Evolutionary conservation across 35 echinoderm and acorn worm genomes (phyloP).

Genomic region (Hemicentrotus pulcherrimus): DNA sequence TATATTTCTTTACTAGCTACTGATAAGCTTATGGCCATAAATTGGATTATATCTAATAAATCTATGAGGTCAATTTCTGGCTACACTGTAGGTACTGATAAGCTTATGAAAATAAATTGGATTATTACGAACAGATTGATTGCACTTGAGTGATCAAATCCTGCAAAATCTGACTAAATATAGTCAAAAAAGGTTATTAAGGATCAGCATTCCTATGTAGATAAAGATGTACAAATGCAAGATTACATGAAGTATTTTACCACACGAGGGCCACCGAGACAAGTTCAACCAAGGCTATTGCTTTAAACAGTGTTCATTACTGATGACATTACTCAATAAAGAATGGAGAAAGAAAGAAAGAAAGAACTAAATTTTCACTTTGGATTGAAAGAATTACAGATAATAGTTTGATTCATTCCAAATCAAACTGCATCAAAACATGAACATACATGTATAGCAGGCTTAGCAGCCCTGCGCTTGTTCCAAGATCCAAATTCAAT

Average conservation of each 20-base stretch:
- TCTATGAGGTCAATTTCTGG: background rate
- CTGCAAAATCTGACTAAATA: background rate
- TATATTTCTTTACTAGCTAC: background rate
- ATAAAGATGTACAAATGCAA: background rate
- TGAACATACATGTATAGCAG: background rate
- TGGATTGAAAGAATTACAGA: background rate
- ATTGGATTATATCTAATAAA: background rate
- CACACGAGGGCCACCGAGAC: background rate
- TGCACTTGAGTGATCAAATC: background rate
- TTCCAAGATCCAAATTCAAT: background rate
- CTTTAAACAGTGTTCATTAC: no score
- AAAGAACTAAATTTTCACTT: background rate
- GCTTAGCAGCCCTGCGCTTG: no score
- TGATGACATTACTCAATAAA: background rate
- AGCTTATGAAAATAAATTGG: slow-evolving; percentile 3
- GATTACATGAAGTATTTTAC: background rate
- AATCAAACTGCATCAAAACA: background rate
- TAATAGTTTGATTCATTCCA: background rate
- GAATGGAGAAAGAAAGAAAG: background rate
- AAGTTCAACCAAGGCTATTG: background rate
- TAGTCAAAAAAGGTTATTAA: background rate
- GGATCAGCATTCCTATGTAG: background rate
- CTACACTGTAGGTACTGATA: background rate
- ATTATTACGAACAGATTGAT: background rate
- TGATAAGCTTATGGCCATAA: background rate